Evolutionary conservation across 2,888 invertebrate species (phyloP).

Genomic region (Hypolimnas misippus): DNA sequence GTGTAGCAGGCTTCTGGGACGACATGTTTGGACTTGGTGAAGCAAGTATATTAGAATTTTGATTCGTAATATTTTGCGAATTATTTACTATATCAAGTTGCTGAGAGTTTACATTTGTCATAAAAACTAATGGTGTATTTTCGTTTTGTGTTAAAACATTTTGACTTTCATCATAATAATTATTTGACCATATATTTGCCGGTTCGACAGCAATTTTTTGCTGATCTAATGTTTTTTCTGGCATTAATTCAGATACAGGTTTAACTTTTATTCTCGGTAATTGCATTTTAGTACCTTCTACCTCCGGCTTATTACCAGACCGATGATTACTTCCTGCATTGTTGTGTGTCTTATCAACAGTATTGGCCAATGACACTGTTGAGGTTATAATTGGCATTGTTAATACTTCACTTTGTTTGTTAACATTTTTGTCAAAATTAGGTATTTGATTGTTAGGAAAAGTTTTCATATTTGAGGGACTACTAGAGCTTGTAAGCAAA

Average conservation of each 20-base stretch:
- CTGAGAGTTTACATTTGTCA: background rate
- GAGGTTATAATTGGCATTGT: conserved; percentile 67
- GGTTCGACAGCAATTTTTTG: conserved; percentile 3
- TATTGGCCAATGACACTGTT: conserved; percentile 59
- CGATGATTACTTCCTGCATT: conserved; percentile 11
- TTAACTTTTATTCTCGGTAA: conserved; percentile 73
- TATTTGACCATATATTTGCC: conserved; percentile 17
- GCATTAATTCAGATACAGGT: conserved; percentile 68
- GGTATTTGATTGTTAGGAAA: background rate
- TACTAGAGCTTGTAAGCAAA: background rate
- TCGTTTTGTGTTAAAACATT: conserved; percentile 1
- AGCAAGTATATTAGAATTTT: background rate
- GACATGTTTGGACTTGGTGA: background rate
- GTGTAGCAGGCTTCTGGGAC: background rate
- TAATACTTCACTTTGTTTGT: conserved; percentile 15
- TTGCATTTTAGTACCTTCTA: background rate
- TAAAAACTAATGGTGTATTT: background rate
- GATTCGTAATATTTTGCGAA: background rate
- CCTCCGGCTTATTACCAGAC: background rate
- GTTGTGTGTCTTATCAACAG: conserved; percentile 7
- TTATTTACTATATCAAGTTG: background rate
- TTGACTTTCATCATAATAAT: conserved; percentile 10
- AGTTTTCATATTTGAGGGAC: background rate
- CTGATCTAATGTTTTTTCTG: conserved; percentile 43
- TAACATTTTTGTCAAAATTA: background rate